Base-by-base conservation (phyloP, 2,113 vertebrate species). In the Oncorhynchus mykiss region DNA sequence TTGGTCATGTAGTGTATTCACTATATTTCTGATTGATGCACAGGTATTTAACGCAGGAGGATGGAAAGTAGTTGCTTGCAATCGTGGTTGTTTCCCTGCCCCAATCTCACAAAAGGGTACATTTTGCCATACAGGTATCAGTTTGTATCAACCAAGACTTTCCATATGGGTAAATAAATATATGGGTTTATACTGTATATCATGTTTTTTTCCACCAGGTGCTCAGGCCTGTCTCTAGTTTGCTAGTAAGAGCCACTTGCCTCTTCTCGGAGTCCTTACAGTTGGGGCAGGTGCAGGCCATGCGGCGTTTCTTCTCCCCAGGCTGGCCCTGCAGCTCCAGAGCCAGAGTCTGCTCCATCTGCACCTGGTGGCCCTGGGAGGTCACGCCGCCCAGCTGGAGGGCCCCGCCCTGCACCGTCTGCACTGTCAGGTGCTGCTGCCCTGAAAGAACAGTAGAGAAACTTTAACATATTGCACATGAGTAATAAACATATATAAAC, bases 221-320 rank as follows among this genome's bases (percentile, higher is more conserved):
- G 14, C 13, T 18, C 18, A 49, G 5, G 5, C n/a, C 18, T 59
- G 20, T 24, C 25, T 31, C 7, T 57, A 14, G 27, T 13, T 54
- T n/a, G 22, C 59, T 62, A n/a, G 67, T 24, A 0, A 0, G 5
- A 0, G 0, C 39, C 45, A 3, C 76, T 90, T 82, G 96, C 97
- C 96, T 93, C 79, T 98, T 98, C 69, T 99, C 97, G 7, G 95
- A 95, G 0, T 99, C 97, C 93, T 98, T 98, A 91, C 97, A 99
- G 94, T 99, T 99, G 84, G 97, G 97, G 71, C 97, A 99, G 29
- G 96, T 99, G 85, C 97, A 99, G 9, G 97, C 97, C 95, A 99
- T 96, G 13, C 97, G 94, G 4, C 97, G 84, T 80, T 97, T 94
- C 89, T 98, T 99, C 88, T 99, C 97, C 0, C 95, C 95, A 0